Conservation (phyloP, 2,888 invertebrate species). For the Biston betularia region DNA sequence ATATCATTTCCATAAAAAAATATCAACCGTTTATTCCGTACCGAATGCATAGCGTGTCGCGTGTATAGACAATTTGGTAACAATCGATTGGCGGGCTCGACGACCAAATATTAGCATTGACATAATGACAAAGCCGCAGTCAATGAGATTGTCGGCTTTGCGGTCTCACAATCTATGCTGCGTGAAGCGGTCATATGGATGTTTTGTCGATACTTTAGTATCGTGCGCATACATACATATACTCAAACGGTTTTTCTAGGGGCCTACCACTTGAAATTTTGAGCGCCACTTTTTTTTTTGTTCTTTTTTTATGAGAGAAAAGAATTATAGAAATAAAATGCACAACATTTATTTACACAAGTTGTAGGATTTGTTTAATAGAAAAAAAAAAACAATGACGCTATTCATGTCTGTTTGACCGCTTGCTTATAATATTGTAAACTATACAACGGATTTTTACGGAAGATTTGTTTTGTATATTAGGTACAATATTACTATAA, state of each 20-base stretch:
- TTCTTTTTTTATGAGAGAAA: too few species aligned
- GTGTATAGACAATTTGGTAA: constrained; percentile 47
- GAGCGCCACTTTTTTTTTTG: neutral
- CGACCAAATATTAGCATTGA: constrained; percentile 76
- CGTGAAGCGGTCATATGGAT: constrained; percentile 44
- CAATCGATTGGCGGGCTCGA: constrained; percentile 62
- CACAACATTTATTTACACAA: too few species aligned
- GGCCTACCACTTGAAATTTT: neutral
- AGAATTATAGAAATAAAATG: too few species aligned
- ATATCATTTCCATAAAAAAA: too few species aligned
- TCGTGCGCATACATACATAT: constrained; percentile 36
- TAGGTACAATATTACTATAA: too few species aligned
- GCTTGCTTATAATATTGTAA: too few species aligned
- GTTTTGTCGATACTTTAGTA: constrained; percentile 49
- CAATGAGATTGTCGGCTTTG: constrained; percentile 69
- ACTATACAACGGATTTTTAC: too few species aligned
- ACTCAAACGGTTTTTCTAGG: neutral
- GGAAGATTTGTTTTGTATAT: too few species aligned
- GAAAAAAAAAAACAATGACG: too few species aligned
- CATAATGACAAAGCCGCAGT: constrained; percentile 82
- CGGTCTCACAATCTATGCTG: constrained; percentile 61
- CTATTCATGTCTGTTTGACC: too few species aligned
- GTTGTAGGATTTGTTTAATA: too few species aligned
- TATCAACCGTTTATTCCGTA: constrained; percentile 5
- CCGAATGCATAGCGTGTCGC: constrained; percentile 25